Evolutionary conservation across 2,888 invertebrate genomes (phyloP).

Genomic region (Diplolepis rosae): DNA sequence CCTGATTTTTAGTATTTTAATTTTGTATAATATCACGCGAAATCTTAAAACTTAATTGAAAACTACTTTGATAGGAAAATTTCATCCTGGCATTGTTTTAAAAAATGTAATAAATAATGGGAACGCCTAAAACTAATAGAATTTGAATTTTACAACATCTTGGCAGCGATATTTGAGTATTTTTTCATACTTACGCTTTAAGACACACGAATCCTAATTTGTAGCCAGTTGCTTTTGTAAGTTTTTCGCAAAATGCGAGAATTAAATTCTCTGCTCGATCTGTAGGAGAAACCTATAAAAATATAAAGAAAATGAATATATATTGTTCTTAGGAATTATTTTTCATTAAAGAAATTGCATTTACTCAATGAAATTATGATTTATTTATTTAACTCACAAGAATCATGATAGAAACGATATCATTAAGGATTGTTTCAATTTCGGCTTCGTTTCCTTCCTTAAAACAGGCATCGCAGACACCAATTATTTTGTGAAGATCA

Average conservation of each 20-base stretch:
- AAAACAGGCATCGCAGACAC: constrained; percentile 94
- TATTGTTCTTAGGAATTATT: background rate
- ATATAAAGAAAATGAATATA: constrained; percentile 1
- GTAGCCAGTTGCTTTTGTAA: constrained; percentile 89
- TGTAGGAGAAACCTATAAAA: constrained; percentile 80
- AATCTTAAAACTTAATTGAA: too few species aligned
- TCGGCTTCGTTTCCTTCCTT: constrained; percentile 90
- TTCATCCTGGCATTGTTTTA: too few species aligned
- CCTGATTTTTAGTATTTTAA: too few species aligned
- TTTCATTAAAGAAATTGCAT: background rate
- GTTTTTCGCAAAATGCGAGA: constrained; percentile 92
- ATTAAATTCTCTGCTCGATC: constrained; percentile 93
- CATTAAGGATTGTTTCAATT: constrained; percentile 94
- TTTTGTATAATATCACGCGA: too few species aligned
- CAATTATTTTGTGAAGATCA: constrained; percentile 95
- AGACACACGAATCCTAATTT: constrained; percentile 88
- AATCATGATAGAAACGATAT: constrained; percentile 96
- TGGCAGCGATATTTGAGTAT: constrained; percentile 7
- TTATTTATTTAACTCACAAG: constrained; percentile 77
- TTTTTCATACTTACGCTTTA: constrained; percentile 82
- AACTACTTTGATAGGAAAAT: too few species aligned
- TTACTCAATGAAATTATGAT: too few species aligned
- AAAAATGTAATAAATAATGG: too few species aligned
- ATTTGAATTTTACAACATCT: too few species aligned
- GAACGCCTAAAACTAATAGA: too few species aligned